Percentiles rank a stretch among this genome's conserved stretches.
phyloP scores from a whole-genome alignment of 2,888 invertebrate genomes.

The Pheosia gnoma region DNA sequence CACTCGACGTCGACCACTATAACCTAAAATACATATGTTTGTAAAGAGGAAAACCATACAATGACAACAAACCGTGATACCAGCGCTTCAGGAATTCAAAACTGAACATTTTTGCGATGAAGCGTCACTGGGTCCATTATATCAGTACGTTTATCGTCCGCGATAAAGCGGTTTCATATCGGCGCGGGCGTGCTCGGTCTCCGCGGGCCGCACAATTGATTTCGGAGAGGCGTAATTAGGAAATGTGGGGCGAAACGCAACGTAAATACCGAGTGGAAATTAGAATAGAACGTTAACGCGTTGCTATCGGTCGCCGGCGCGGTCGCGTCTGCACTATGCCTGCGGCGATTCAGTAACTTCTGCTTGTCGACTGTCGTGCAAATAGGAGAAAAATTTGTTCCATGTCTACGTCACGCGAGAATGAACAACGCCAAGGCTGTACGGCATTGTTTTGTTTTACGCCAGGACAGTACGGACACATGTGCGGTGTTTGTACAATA shows the following conservation, averaged over 20 bases:
- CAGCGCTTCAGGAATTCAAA: slow-evolving; percentile 78
- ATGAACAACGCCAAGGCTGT: slow-evolving; percentile 72
- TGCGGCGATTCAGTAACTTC: slow-evolving; percentile 58
- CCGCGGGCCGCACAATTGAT: slow-evolving; percentile 41
- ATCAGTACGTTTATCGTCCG: slow-evolving; percentile 62
- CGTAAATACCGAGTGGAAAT: slow-evolving; percentile 36
- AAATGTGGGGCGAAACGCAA: slow-evolving; percentile 44
- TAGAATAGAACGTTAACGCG: slow-evolving; percentile 58
- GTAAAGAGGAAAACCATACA: slow-evolving; percentile 13
- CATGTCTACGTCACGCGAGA: slow-evolving; percentile 74
- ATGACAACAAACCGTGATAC: slow-evolving; percentile 72
- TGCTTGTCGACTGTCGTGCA: slow-evolving; percentile 61
- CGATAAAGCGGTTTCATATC: slow-evolving; percentile 69
- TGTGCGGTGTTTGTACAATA: slow-evolving; percentile 33
- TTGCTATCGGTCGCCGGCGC: slow-evolving; percentile 56
- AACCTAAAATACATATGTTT: slow-evolving; percentile 18
- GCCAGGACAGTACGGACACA: slow-evolving; percentile 52
- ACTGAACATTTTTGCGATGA: slow-evolving; percentile 72
- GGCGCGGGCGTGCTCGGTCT: slow-evolving; percentile 29
- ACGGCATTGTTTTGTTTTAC: slow-evolving; percentile 63
- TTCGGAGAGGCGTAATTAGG: slow-evolving; percentile 47
- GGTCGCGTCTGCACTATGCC: slow-evolving; percentile 59
- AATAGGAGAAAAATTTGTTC: slow-evolving; percentile 76
- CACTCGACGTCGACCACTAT: slow-evolving; percentile 19
- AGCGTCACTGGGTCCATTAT: slow-evolving; percentile 61